A percentile compares a stretch with the other conserved stretches of the same genome.
These are phyloP conservation scores for Dendrolimus pini DNA, from an alignment of 2,888 invertebrate species.

Conservation along the genomic window DNA sequence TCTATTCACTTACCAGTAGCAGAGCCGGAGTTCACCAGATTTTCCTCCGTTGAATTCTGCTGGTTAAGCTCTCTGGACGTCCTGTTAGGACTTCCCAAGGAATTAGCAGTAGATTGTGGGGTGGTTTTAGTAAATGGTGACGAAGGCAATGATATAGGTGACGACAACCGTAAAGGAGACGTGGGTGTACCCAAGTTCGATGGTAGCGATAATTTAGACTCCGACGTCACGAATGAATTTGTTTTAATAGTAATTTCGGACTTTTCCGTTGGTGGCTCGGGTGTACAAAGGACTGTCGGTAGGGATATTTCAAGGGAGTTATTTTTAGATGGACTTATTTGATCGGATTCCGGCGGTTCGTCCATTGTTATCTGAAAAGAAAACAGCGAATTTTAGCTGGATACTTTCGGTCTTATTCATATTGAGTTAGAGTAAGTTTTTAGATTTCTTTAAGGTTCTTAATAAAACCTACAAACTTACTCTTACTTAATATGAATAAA, in stretches of 20 bases:
- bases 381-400: conserved; percentile 11
- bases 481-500: no score
- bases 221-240: conserved; percentile 44
- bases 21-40: conserved; percentile 41
- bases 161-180: conserved; percentile 51
- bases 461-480: no score
- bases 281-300: conserved; percentile 58
- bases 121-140: conserved; percentile 49
- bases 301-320: conserved; percentile 47
- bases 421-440: no score
- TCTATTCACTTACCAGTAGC: conserved; percentile 54
- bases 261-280: conserved; percentile 32
- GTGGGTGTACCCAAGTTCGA: conserved; percentile 59
- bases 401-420: no score
- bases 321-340: conserved; percentile 27
- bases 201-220: conserved; percentile 57
- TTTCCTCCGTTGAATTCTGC: conserved; percentile 25
- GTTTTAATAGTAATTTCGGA: conserved; percentile 28
- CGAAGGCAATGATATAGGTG: conserved; percentile 55
- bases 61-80: conserved; percentile 13
- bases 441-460: no score
- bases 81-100: conserved; percentile 29
- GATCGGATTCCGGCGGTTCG: conserved; percentile 36
- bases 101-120: conserved; percentile 33
- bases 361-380: conserved; percentile 53